These are phyloP conservation scores for Chanos chanos DNA, from an alignment of 2,797 vertebrate species.

Conservation along the genomic window DNA sequence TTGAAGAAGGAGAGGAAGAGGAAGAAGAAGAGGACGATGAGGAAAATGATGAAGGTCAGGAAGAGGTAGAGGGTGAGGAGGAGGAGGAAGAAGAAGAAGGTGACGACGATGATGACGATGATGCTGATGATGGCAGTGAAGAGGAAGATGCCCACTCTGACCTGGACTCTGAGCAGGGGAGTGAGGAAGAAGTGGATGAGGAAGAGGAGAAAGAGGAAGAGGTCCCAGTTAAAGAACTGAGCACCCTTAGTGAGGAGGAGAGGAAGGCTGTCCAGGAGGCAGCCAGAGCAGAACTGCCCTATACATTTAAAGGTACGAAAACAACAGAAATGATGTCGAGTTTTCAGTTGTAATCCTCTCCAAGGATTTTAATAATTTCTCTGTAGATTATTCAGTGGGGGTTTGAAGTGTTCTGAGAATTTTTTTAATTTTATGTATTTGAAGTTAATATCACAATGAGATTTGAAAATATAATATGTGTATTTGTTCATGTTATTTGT, in stretches of 20 bases:
- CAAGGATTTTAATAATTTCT: too few species aligned
- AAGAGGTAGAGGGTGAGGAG: background rate
- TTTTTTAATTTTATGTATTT: too few species aligned
- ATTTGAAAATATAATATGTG: too few species aligned
- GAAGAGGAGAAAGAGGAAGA: conserved; percentile 41
- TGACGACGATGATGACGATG: conserved; percentile 30
- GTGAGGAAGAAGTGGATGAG: conserved; percentile 58
- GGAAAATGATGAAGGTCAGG: conserved; percentile 28
- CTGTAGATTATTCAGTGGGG: too few species aligned
- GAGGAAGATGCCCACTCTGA: conserved; percentile 60
- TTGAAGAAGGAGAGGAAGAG: conserved; percentile 47
- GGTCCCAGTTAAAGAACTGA: conserved; percentile 1
- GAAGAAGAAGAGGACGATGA: conserved; percentile 35
- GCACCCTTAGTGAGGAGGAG: conserved; percentile 47
- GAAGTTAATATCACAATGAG: too few species aligned
- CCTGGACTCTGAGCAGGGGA: conserved; percentile 61
- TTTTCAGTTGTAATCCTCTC: background rate
- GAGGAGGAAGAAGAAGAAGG: background rate
- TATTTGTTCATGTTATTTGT: too few species aligned
- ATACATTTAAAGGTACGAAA: conserved; percentile 80
- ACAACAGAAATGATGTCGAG: too few species aligned
- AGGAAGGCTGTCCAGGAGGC: conserved; percentile 57
- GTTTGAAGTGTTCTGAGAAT: too few species aligned
- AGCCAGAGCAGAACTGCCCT: conserved; percentile 82
- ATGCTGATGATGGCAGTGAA: conserved; percentile 11